phyloP scores from a whole-genome alignment of 2,113 vertebrate genomes.

The Macquaria australasica region DNA sequence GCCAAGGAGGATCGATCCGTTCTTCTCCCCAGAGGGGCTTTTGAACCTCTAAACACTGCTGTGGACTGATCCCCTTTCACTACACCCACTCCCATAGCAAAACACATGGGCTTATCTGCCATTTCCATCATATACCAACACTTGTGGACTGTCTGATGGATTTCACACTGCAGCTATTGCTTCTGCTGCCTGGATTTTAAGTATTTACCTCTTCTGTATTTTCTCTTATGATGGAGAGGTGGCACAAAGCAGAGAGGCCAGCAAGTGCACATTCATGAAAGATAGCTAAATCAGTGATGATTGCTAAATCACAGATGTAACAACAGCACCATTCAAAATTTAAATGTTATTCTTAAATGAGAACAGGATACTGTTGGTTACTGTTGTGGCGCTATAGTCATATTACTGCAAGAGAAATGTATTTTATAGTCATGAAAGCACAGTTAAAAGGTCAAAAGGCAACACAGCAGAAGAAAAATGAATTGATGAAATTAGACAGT shows the following conservation, averaged over 20 bases:
- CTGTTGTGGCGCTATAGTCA: neutral
- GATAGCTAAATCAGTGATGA: neutral
- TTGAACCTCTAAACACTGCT: slow-evolving; percentile 80
- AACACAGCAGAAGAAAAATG: neutral
- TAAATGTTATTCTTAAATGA: neutral
- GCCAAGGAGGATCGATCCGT: slow-evolving; percentile 74
- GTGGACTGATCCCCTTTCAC: slow-evolving; percentile 80
- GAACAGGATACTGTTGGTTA: neutral
- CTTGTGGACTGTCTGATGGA: slow-evolving; percentile 56
- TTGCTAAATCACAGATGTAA: neutral
- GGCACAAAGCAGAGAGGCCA: slow-evolving; percentile 14
- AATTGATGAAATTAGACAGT: neutral
- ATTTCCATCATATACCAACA: slow-evolving; percentile 67
- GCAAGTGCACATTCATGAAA: neutral
- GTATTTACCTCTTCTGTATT: slow-evolving; percentile 23
- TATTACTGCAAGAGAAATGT: neutral
- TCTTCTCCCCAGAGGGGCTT: slow-evolving; percentile 73
- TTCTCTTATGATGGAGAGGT: slow-evolving; percentile 16
- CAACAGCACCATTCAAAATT: neutral
- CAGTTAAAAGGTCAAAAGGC: neutral
- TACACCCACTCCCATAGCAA: slow-evolving; percentile 65
- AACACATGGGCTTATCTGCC: slow-evolving; percentile 71
- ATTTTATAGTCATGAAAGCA: neutral
- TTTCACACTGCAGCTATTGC: slow-evolving; percentile 59
- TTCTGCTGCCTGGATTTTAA: slow-evolving; percentile 41